These are phyloP conservation scores for Conus betulinus DNA, from an alignment of 1,140 invertebrate genomes.

Conservation along the genomic window DNA sequence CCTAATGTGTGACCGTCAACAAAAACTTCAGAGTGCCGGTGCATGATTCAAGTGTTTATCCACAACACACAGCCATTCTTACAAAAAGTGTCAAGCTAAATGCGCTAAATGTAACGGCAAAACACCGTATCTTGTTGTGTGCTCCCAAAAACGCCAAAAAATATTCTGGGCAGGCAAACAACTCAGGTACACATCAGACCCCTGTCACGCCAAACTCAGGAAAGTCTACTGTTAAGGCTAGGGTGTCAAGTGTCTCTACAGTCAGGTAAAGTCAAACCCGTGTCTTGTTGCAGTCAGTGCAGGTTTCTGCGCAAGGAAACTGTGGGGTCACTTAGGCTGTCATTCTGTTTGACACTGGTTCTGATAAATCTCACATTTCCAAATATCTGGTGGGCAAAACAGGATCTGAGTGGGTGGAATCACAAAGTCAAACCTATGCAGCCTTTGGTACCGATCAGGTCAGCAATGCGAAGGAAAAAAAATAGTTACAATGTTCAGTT, in stretches of 20 bases:
- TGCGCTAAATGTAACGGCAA: neutral
- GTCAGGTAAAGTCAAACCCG: neutral
- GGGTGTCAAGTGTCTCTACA: neutral
- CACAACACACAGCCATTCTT: neutral
- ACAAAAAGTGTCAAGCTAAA: neutral
- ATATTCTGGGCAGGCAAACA: neutral
- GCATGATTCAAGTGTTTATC: neutral
- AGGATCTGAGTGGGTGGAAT: neutral
- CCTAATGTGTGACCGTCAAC: neutral
- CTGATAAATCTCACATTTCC: neutral
- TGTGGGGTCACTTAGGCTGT: neutral
- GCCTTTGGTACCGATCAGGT: neutral
- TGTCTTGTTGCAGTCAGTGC: neutral
- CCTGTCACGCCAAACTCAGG: neutral
- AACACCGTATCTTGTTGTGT: neutral
- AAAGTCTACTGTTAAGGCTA: neutral
- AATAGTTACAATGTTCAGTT: neutral
- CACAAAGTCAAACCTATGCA: neutral
- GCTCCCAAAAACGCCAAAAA: neutral
- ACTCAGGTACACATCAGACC: neutral
- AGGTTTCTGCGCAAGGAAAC: neutral
- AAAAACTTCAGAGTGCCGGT: neutral
- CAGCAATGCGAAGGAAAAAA: neutral
- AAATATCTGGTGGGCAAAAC: neutral
- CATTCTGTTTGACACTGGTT: neutral